Evolutionary conservation across 2,888 invertebrate genomes (phyloP), one percentile per base, ranked within the genome.

Genomic region (Cheilosia grossa): DNA sequence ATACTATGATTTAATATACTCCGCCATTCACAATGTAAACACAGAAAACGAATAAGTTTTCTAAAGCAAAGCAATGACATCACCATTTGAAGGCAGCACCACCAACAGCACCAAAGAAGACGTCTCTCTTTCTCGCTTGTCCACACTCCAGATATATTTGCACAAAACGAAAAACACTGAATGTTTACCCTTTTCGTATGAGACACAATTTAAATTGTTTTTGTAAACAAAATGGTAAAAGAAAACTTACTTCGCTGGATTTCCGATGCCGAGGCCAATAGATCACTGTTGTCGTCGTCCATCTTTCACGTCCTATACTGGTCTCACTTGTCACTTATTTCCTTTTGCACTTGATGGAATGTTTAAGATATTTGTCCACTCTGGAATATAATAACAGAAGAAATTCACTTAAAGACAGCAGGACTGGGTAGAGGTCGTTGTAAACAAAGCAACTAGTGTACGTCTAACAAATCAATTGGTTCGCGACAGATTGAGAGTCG

Each of bases 241-340:
- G 30, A 67, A 30, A 21, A 58, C 89, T 88, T 81, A 91, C 91
- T 91, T 88, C 89, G 89, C 88, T 91, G 91, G 87, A 92, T 89
- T 89, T 91, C 91, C 42, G 91, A 90, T 88, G 91, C 91, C 72
- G 91, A 91, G 87, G 91, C 91, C 89, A 92, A 86, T 88, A 91
- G 89, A 89, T 92, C 91, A 82, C 90, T 90, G 87, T 91, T 90
- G 87, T 92, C 91, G 82, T 91, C 91, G 88, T 91, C 91, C 89
- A 92, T 89, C 91, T 90, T 91, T 78, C 75, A 88, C 24, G 49
- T 42, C 58, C 56, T 27, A 7, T 19, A 19, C 33, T 53, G 49
- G 56, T 81, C 54, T 49, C 13, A 64, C 47, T 70, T 69, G 44
- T 33, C 40, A 70, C 30, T 70, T 40, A 59, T 44, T 49, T 42